Evolutionary conservation across 2,113 vertebrate genomes (phyloP).

Genomic region (Podarcis cretensis): DNA sequence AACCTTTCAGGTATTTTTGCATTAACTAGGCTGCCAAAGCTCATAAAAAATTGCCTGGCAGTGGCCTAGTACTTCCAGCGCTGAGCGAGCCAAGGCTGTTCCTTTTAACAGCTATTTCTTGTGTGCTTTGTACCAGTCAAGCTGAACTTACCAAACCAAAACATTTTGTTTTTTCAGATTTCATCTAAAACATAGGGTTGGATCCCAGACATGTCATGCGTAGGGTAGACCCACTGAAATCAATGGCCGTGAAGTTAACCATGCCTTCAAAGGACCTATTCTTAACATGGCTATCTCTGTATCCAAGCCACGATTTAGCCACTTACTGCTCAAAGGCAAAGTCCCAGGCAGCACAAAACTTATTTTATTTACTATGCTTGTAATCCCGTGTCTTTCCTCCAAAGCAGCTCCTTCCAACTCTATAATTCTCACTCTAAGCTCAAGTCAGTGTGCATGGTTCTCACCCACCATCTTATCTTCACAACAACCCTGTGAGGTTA

Average conservation of each 20-base stretch:
- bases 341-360: conserved; percentile 42
- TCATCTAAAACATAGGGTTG: conserved; percentile 69
- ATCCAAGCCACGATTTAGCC: not conserved
- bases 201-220: conserved; percentile 23
- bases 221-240: not conserved
- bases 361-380: too few relatives aligned
- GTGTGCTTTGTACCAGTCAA: not conserved
- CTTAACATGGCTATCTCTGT: not conserved
- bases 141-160: conserved; percentile 15
- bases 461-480: too few relatives aligned
- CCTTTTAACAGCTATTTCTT: not conserved
- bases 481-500: too few relatives aligned
- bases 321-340: conserved; percentile 49
- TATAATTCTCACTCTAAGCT: too few relatives aligned
- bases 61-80: not conserved
- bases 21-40: not conserved
- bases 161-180: conserved; percentile 64
- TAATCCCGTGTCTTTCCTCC: too few relatives aligned
- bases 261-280: not conserved
- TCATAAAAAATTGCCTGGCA: not conserved
- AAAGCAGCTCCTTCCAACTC: too few relatives aligned
- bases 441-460: too few relatives aligned
- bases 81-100: not conserved
- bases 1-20: not conserved
- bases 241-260: not conserved